Percentiles rank a stretch among this genome's conserved stretches.
Conservation (phyloP, 2,888 invertebrate genomes). For the Schizaphis graminum region DNA sequence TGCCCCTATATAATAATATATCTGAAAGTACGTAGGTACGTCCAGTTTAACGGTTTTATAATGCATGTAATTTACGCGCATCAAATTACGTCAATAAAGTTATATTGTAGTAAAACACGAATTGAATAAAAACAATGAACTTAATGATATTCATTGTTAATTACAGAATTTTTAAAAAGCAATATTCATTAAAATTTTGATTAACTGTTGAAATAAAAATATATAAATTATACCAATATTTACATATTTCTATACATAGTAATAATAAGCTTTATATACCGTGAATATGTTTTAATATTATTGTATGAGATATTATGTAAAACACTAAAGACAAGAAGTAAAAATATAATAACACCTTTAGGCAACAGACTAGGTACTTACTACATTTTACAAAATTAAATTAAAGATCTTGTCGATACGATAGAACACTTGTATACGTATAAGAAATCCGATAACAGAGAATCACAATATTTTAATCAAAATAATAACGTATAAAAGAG, state of each 20-base stretch:
- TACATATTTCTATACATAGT: neutral
- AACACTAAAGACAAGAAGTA: constrained; percentile 31
- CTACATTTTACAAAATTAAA: constrained; percentile 44
- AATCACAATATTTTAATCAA: constrained; percentile 7
- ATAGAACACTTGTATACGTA: constrained; percentile 12
- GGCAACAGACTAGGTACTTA: constrained; percentile 44
- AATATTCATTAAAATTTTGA: neutral
- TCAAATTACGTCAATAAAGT: constrained; percentile 5
- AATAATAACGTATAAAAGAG: neutral
- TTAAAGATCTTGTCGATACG: constrained; percentile 24
- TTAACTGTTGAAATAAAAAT: neutral
- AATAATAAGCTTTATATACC: neutral
- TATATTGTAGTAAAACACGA: neutral
- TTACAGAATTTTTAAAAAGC: neutral
- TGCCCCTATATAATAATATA: neutral
- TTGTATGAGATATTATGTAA: constrained; percentile 25
- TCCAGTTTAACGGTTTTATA: neutral
- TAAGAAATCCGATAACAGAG: neutral
- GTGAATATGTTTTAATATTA: constrained; percentile 8
- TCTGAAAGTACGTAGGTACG: neutral
- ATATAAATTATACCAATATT: constrained; percentile 7
- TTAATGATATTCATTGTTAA: constrained; percentile 3
- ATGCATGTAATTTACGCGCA: neutral
- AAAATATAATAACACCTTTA: constrained; percentile 35
- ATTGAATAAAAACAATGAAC: neutral